phyloP scores from a whole-genome alignment of 2,888 invertebrate genomes.

The Pheosia gnoma region DNA sequence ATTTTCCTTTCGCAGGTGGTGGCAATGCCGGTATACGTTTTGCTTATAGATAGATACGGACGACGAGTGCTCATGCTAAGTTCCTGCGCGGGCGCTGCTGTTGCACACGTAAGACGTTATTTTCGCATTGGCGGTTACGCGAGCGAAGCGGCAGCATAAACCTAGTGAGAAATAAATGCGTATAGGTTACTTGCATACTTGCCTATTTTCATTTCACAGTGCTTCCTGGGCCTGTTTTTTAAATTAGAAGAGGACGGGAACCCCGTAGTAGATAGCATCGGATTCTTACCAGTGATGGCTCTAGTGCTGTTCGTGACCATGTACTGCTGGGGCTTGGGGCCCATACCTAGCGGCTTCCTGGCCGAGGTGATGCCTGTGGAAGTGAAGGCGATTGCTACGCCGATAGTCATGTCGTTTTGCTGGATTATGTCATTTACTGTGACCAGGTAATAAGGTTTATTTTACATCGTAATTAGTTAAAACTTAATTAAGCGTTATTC shows the following conservation, averaged over 20 bases:
- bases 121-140: too few relatives aligned
- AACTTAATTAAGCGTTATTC: too few relatives aligned
- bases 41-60: background rate
- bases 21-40: background rate
- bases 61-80: background rate
- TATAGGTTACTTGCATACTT: too few relatives aligned
- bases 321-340: background rate
- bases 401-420: background rate
- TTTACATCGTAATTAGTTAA: background rate
- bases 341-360: background rate
- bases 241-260: background rate
- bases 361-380: slow-evolving; percentile 1
- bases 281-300: background rate
- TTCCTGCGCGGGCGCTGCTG: background rate
- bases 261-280: background rate
- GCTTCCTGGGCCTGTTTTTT: background rate
- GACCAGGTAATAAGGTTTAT: background rate
- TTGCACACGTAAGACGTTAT: background rate
- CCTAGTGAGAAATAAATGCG: too few relatives aligned
- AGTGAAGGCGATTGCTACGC: background rate
- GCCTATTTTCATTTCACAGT: background rate
- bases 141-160: too few relatives aligned
- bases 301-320: background rate
- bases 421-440: background rate
- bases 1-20: background rate